phyloP scores from a whole-genome alignment of 2,797 vertebrate genomes.

The Galagoides demidoff region DNA sequence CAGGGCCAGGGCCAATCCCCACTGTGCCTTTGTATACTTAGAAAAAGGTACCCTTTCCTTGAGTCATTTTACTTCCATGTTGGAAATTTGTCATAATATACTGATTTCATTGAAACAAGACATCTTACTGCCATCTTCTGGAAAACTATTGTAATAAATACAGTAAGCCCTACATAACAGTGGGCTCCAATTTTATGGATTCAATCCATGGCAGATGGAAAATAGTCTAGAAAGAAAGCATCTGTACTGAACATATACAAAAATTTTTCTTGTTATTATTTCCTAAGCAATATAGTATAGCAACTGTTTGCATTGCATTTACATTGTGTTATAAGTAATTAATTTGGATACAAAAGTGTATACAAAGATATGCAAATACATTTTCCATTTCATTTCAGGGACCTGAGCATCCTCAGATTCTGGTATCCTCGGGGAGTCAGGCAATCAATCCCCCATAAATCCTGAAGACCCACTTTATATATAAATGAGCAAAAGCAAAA shows the following conservation, averaged over 20 bases:
- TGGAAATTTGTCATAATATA: not conserved
- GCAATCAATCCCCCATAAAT: not conserved
- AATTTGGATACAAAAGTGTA: not conserved
- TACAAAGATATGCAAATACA: not conserved
- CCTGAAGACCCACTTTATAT: not conserved
- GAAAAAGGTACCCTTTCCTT: not conserved
- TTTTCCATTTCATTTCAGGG: not conserved
- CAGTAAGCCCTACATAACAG: not conserved
- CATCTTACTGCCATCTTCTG: constrained; percentile 77
- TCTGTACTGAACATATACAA: not conserved
- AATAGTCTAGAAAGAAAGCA: not conserved
- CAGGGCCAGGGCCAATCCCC: too few relatives aligned
- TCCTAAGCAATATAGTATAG: not conserved
- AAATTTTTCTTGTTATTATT: not conserved
- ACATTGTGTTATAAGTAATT: not conserved
- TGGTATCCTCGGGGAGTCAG: not conserved
- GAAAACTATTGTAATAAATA: not conserved
- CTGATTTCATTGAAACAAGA: constrained; percentile 34
- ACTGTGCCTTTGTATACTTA: not conserved
- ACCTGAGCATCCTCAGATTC: not conserved
- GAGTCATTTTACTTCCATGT: not conserved
- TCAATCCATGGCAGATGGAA: not conserved
- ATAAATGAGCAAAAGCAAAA: not conserved
- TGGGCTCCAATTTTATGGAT: not conserved
- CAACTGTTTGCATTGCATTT: not conserved